Conservation (phyloP, 1,140 invertebrate species). For the Probaryconus sp. region DNA sequence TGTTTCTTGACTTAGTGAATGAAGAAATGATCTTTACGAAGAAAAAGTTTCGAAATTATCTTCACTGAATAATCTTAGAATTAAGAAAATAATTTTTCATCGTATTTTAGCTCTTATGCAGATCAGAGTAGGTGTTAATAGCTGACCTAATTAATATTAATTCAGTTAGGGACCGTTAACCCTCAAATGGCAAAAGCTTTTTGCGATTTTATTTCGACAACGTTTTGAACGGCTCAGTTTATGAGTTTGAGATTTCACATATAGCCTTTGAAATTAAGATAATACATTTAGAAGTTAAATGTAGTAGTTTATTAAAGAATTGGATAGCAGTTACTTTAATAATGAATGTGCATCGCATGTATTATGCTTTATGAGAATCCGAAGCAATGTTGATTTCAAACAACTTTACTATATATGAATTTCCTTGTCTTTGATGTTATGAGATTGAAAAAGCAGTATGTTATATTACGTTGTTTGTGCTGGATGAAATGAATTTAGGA, state of each 20-base stretch:
- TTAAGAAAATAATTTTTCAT: slow-evolving; percentile 22
- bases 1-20: too few relatives aligned
- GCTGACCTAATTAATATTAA: slow-evolving; percentile 26
- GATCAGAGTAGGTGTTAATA: slow-evolving; percentile 25
- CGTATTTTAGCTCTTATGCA: slow-evolving; percentile 19
- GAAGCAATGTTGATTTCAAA: slow-evolving; percentile 23
- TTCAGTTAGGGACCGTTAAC: slow-evolving; percentile 13
- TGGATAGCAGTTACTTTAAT: neutral
- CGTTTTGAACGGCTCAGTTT: too few relatives aligned
- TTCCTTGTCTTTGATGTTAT: slow-evolving; percentile 24
- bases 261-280: too few relatives aligned
- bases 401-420: slow-evolving; percentile 8
- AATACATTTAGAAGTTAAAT: too few relatives aligned
- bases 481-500: neutral
- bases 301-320: too few relatives aligned
- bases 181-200: neutral
- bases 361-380: slow-evolving; percentile 10
- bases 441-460: slow-evolving; percentile 14
- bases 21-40: too few relatives aligned
- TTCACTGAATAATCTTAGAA: slow-evolving; percentile 1
- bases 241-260: too few relatives aligned
- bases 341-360: neutral
- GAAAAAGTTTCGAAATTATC: too few relatives aligned
- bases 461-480: neutral
- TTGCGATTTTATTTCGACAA: too few relatives aligned